Percentiles rank a stretch among this genome's conserved stretches.
Conservation (phyloP, 2,888 invertebrate genomes). For the Hyalella azteca region DNA sequence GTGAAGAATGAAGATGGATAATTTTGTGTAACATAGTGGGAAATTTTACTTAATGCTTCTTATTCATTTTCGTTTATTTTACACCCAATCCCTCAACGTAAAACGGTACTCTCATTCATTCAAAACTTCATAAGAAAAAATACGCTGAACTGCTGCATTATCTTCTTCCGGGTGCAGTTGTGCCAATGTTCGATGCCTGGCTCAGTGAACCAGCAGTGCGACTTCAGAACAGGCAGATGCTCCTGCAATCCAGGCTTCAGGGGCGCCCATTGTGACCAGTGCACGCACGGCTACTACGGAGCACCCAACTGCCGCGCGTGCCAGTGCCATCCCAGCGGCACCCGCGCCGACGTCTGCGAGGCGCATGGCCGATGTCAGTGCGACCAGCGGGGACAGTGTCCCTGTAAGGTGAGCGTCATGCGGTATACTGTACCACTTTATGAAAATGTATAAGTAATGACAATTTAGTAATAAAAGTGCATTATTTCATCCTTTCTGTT, state of each 20-base stretch:
- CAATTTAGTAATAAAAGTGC: no score
- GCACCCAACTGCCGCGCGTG: slow-evolving; percentile 87
- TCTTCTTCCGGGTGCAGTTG: slow-evolving; percentile 62
- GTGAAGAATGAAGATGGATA: no score
- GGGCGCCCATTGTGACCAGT: slow-evolving; percentile 77
- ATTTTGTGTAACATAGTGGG: no score
- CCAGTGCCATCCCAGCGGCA: slow-evolving; percentile 79
- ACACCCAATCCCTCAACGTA: no score
- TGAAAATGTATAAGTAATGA: no score
- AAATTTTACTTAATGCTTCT: no score
- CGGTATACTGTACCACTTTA: no score
- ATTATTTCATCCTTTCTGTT: no score
- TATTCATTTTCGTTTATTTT: no score
- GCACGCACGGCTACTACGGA: slow-evolving; percentile 85
- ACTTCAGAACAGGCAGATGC: slow-evolving; percentile 75
- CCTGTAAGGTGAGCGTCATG: slow-evolving; percentile 83
- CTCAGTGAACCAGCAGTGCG: slow-evolving; percentile 73
- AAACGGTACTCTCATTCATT: no score
- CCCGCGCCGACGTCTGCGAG: slow-evolving; percentile 63
- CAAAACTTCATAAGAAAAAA: no score
- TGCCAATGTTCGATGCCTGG: slow-evolving; percentile 80
- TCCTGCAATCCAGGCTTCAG: slow-evolving; percentile 63
- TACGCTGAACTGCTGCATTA: no score
- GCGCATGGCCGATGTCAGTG: slow-evolving; percentile 63
- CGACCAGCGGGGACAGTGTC: slow-evolving; percentile 74